phyloP scores from a whole-genome alignment of 2,797 vertebrate genomes.

The Micropoecilia bifurca region DNA sequence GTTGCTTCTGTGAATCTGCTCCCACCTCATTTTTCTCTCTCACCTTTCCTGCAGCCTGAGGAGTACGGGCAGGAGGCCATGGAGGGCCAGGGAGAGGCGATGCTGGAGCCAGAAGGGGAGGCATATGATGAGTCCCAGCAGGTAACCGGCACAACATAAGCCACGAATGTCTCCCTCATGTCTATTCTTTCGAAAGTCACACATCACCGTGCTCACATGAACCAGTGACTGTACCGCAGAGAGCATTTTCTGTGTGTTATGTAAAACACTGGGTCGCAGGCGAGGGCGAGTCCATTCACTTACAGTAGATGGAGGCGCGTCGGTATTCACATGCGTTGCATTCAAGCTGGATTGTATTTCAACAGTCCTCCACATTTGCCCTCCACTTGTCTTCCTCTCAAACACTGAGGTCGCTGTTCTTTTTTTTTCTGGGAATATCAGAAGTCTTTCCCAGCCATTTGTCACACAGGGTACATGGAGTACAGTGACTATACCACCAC shows the following conservation, averaged over 20 bases:
- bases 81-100: constrained; percentile 91
- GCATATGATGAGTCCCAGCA: constrained; percentile 92
- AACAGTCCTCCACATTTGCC: constrained; percentile 47
- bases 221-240: neutral
- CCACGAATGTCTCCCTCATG: constrained; percentile 3
- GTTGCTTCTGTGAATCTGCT: constrained; percentile 3
- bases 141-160: constrained; percentile 78
- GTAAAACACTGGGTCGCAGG: neutral
- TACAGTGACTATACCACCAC: constrained; percentile 58
- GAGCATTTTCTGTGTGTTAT: constrained; percentile 3
- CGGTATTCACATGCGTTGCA: constrained; percentile 37
- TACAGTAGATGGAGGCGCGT: constrained; percentile 40
- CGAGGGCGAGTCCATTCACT: constrained; percentile 38
- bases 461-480: constrained; percentile 27
- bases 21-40: constrained; percentile 16
- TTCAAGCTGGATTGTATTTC: constrained; percentile 57
- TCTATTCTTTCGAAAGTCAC: constrained; percentile 9
- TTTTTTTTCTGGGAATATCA: constrained; percentile 37
- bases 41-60: constrained; percentile 84
- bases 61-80: constrained; percentile 96
- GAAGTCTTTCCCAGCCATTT: constrained; percentile 45
- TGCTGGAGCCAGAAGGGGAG: constrained; percentile 94
- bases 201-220: neutral
- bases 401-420: constrained; percentile 44
- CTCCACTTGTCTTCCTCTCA: constrained; percentile 57